A percentile compares a stretch with the other conserved stretches of the same genome.
Conservation (phyloP, 1,140 invertebrate genomes). For the Aphis craccivora region DNA sequence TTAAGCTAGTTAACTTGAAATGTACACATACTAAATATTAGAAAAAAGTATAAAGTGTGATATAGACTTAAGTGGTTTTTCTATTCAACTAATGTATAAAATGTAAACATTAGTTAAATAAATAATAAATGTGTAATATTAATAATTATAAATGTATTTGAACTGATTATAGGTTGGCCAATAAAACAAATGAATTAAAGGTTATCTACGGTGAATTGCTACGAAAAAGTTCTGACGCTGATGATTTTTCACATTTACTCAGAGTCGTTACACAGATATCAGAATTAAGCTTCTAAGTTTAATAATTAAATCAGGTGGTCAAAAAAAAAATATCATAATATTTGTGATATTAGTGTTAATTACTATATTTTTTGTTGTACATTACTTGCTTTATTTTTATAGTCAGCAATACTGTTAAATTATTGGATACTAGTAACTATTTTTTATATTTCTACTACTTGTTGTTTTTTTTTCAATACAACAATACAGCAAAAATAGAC, state of each 20-base stretch:
- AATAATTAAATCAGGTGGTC: background rate
- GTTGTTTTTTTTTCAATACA: background rate
- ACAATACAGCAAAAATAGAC: background rate
- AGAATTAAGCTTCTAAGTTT: slow-evolving; percentile 41
- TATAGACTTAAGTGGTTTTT: no score
- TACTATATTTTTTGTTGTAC: background rate
- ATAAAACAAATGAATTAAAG: slow-evolving; percentile 30
- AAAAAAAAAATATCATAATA: background rate
- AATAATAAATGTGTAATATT: background rate
- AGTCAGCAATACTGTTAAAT: background rate
- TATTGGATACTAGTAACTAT: background rate
- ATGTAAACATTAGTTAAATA: no score
- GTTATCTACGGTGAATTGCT: slow-evolving; percentile 38
- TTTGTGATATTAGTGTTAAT: background rate
- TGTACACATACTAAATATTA: no score
- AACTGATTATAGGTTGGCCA: background rate
- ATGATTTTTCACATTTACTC: slow-evolving; percentile 48
- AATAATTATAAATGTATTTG: background rate
- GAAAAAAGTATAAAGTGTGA: no score
- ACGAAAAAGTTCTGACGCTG: background rate
- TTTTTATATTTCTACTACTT: background rate
- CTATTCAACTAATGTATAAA: background rate
- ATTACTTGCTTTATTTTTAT: background rate
- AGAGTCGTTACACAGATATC: slow-evolving; percentile 26
- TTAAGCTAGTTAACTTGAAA: no score